phyloP scores from a whole-genome alignment of 1,140 invertebrate genomes.

The Dendrolimus punctatus region DNA sequence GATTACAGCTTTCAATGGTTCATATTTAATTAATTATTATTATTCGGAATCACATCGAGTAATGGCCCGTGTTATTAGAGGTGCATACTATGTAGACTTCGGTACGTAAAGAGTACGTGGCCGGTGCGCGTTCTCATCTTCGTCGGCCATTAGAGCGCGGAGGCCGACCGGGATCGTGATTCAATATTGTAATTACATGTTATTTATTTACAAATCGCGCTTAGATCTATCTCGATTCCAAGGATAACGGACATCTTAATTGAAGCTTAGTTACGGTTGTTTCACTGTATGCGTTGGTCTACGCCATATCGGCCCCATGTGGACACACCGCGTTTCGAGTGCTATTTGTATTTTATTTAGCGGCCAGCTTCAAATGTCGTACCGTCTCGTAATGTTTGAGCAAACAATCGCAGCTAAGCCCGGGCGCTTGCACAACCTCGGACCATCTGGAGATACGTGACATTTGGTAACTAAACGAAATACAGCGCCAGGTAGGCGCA shows the following conservation, averaged over 20 bases:
- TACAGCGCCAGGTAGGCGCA: slow-evolving; percentile 27
- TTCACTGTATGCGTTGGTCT: slow-evolving; percentile 43
- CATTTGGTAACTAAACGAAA: slow-evolving; percentile 41
- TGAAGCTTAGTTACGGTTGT: slow-evolving; percentile 50
- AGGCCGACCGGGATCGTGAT: slow-evolving; percentile 51
- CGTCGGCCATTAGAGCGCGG: slow-evolving; percentile 38
- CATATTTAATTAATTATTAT: slow-evolving; percentile 56
- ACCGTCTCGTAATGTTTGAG: slow-evolving; percentile 66
- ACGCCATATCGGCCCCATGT: slow-evolving; percentile 42
- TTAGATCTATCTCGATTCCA: slow-evolving; percentile 47
- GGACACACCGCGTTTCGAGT: slow-evolving; percentile 52
- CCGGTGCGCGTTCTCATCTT: slow-evolving; percentile 46
- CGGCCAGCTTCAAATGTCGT: slow-evolving; percentile 65
- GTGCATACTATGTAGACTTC: too few species aligned
- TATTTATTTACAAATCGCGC: slow-evolving; percentile 49
- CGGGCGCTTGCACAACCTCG: slow-evolving; percentile 54
- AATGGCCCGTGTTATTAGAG: too few species aligned
- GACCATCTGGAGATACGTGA: slow-evolving; percentile 65
- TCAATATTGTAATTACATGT: slow-evolving; percentile 59
- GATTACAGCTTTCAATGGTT: slow-evolving; percentile 43
- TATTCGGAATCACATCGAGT: too few species aligned
- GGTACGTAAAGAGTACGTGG: slow-evolving; percentile 14
- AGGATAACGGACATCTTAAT: slow-evolving; percentile 63
- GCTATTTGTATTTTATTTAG: slow-evolving; percentile 67
- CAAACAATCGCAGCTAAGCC: slow-evolving; percentile 49